phyloP scores from a whole-genome alignment of 2,888 invertebrate genomes.

The Calameuta filiformis region DNA sequence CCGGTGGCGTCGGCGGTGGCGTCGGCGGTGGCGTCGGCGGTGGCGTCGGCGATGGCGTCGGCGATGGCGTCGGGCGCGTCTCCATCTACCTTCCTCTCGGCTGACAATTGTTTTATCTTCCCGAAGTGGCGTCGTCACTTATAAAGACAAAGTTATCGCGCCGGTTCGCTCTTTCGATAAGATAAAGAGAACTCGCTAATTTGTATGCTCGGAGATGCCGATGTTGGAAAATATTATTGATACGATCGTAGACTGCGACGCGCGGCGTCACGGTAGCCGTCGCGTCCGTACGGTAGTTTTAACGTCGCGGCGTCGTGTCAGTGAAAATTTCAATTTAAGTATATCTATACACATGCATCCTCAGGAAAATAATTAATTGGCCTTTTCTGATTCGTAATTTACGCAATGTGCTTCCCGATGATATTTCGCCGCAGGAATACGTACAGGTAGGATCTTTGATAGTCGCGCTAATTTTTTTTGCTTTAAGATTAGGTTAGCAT shows the following conservation, averaged over 20 bases:
- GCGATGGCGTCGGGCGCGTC: too few species aligned
- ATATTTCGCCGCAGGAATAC: slow-evolving; percentile 23
- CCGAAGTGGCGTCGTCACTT: not conserved
- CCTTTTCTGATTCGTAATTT: not conserved
- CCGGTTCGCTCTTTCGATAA: slow-evolving; percentile 32
- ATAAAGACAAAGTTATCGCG: slow-evolving; percentile 15
- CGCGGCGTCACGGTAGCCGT: not conserved
- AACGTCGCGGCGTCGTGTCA: not conserved
- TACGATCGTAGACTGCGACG: not conserved
- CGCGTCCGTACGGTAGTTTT: not conserved
- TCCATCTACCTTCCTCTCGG: too few species aligned
- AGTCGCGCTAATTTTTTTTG: not conserved
- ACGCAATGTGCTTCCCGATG: slow-evolving; percentile 30
- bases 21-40: too few species aligned
- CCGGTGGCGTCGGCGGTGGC: too few species aligned
- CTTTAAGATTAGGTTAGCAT: not conserved
- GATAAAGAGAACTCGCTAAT: slow-evolving; percentile 37
- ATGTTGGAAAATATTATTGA: slow-evolving; percentile 25
- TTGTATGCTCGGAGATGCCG: slow-evolving; percentile 34
- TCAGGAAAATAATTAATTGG: not conserved
- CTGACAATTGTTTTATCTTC: not conserved
- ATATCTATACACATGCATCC: not conserved
- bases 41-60: too few species aligned
- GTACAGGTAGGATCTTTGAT: slow-evolving; percentile 30
- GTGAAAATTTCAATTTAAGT: not conserved